These are phyloP conservation scores for Chromis chromis DNA, from an alignment of 2,797 vertebrate species.

Conservation along the genomic window DNA sequence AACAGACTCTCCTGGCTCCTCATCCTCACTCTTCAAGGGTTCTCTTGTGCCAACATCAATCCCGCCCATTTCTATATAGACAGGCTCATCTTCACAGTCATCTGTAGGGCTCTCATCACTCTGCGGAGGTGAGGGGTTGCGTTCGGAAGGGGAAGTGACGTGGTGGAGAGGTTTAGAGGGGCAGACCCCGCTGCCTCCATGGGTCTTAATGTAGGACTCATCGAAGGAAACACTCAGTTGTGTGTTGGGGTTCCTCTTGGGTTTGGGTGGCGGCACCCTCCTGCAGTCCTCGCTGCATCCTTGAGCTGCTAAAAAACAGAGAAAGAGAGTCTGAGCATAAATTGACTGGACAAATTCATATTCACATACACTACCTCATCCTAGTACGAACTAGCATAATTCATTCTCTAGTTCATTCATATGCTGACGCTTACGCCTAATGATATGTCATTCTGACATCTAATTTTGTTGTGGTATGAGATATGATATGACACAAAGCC, in stretches of 20 bases:
- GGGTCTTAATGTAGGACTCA: constrained; percentile 93
- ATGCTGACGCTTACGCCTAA: background rate
- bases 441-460: background rate
- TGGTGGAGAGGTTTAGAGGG: constrained; percentile 72
- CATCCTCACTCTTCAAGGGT: constrained; percentile 88
- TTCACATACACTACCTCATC: background rate
- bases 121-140: constrained; percentile 88
- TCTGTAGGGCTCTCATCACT: constrained; percentile 88
- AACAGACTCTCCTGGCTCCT: constrained; percentile 96
- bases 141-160: constrained; percentile 72
- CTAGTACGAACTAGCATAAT: too few relatives aligned
- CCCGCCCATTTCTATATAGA: constrained; percentile 99
- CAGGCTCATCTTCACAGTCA: constrained; percentile 92
- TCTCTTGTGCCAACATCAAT: constrained; percentile 89
- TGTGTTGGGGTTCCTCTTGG: constrained; percentile 97
- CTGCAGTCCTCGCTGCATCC: constrained; percentile 97
- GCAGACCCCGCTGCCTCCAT: constrained; percentile 84
- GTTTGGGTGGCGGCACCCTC: constrained; percentile 98
- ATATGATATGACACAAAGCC: constrained; percentile 9
- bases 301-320: constrained; percentile 84
- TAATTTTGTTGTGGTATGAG: background rate
- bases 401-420: background rate
- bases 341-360: background rate
- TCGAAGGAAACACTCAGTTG: constrained; percentile 98
- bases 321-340: constrained; percentile 15